Base-by-base conservation (phyloP, 1,140 invertebrate genomes). In the Macrostomum lignano region DNA sequence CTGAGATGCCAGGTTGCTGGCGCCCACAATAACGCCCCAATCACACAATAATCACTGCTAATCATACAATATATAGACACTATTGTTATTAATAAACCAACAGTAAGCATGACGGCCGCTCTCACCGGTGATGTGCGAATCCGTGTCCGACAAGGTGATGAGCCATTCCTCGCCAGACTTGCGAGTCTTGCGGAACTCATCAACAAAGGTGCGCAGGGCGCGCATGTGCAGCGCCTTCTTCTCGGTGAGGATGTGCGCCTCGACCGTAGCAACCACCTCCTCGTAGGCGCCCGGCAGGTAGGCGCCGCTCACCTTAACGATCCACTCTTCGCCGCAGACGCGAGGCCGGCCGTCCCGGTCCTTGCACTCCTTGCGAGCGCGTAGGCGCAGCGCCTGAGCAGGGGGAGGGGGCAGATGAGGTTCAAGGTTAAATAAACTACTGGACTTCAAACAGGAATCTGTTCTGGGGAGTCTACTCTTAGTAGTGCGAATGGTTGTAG, bases 151-250 rank as follows among this genome's bases (percentile, higher is more conserved):
- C 37, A 57, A 44, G 23, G 49, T 62, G 15, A 64, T 53, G 17
- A 65, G 37, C 61, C 62, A 64, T 41, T 64, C 61, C 40, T 64
- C 62, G 22, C 62, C 62, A 44, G 60, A 62, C 38, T 61, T 61
- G 10, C 62, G 37, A 1, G 37, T 37, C 6, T 52, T 44, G 10
- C 48, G 50, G 43, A 54, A 57, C 26, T 55, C 49, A 50, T 64
- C 62, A 22, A 42, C 54, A 43, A 61, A 64, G 23, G 59, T 61
- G 34, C 46, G 48, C n/a, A 53, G 36, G 7, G 61, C 49, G 19
- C 48, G 41, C 42, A 64, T 47, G 36, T 61, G 59, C 3, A 64
- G 42, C 17, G 62, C 62, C 46, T 50, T 55, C 55, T n/a, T 63
- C 37, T 63, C 61, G 20, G 58, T 63, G 7, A 63, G 43, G 7